Evolutionary conservation across 2,113 vertebrate genomes (phyloP).

Genomic region (Rhinolophus ferrumequinum): DNA sequence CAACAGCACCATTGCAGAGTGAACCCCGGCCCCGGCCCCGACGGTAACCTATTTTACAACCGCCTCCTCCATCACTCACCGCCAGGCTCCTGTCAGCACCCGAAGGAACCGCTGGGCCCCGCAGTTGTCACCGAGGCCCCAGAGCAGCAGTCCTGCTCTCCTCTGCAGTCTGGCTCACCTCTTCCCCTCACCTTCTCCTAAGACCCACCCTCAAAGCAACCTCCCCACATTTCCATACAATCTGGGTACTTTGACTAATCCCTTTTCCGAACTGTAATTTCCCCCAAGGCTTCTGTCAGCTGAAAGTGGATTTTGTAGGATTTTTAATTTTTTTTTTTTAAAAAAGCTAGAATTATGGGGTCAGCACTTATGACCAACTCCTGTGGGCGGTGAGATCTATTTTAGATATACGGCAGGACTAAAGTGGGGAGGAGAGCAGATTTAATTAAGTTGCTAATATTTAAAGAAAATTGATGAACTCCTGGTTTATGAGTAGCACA

Average conservation of each 20-base stretch:
- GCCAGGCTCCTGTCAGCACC: background rate
- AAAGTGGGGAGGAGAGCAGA: conserved; percentile 85
- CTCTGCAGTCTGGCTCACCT: fast-evolving
- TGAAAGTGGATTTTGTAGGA: conserved; percentile 87
- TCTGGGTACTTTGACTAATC: conserved; percentile 86
- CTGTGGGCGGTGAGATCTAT: conserved; percentile 89
- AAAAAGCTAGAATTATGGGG: conserved; percentile 88
- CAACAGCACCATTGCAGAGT: conserved; percentile 65
- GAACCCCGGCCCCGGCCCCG: conserved; percentile 66
- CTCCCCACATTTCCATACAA: conserved; percentile 80
- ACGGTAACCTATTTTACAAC: conserved; percentile 75
- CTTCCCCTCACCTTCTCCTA: conserved; percentile 43
- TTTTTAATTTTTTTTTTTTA: conserved; percentile 78
- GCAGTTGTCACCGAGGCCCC: background rate
- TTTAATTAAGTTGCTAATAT: conserved; percentile 93
- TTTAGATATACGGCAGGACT: conserved; percentile 90
- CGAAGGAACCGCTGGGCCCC: background rate
- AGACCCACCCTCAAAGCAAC: background rate
- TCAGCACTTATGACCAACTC: conserved; percentile 88
- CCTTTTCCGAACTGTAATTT: conserved; percentile 87
- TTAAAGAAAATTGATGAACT: conserved; percentile 92
- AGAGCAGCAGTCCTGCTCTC: background rate
- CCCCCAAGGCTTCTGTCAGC: conserved; percentile 86
- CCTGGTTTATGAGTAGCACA: conserved; percentile 82
- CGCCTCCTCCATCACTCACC: conserved; percentile 63